A percentile compares a stretch with the other conserved stretches of the same genome.
phyloP scores from a whole-genome alignment of 2,797 vertebrate genomes.

The Sebastes jordani region DNA sequence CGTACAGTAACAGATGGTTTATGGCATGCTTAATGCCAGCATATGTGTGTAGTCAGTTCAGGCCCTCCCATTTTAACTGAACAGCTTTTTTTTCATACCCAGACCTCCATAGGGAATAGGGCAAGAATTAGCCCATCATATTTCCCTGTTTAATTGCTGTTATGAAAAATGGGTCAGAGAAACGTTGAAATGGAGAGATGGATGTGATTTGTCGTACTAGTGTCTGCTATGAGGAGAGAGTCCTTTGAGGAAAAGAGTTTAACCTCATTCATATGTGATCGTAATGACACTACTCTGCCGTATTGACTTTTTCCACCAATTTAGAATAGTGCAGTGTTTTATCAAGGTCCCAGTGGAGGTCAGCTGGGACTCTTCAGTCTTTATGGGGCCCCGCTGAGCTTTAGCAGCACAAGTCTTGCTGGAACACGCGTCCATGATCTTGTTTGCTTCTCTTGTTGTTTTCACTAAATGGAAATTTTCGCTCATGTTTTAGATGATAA shows the following conservation, averaged over 20 bases:
- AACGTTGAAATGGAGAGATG: conserved; percentile 2
- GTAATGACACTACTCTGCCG: background rate
- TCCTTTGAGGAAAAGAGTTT: conserved; percentile 2
- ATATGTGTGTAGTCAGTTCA: conserved; percentile 45
- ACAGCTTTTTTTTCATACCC: conserved; percentile 15
- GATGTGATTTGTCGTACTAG: background rate
- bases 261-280: conserved; percentile 6
- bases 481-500: conserved; percentile 51
- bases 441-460: conserved; percentile 24
- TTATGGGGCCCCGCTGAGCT: background rate
- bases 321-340: background rate
- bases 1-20: conserved; percentile 60
- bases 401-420: background rate
- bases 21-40: conserved; percentile 39
- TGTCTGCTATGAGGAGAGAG: background rate
- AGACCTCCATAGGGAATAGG: conserved; percentile 34
- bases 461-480: conserved; percentile 36
- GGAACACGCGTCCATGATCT: background rate
- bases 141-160: conserved; percentile 41
- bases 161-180: conserved; percentile 51
- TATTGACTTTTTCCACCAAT: background rate
- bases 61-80: conserved; percentile 37
- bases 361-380: background rate
- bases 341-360: background rate
- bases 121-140: conserved; percentile 40